Conservation (phyloP, 2,113 vertebrate species). For the Cephalopholis sonnerati region DNA sequence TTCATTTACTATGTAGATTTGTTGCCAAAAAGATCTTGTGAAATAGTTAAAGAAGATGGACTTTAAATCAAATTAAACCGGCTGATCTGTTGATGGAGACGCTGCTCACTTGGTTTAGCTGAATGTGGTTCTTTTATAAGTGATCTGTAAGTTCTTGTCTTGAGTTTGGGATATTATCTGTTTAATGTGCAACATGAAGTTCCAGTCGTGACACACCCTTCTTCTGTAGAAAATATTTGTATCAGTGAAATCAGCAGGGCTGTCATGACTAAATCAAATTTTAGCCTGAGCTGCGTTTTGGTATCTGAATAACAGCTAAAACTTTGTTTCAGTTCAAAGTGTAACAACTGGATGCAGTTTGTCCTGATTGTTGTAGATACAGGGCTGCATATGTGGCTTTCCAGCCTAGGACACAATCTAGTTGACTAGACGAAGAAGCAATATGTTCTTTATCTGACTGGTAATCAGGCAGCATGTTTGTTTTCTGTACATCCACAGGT, state of each 20-base stretch:
- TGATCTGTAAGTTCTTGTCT: neutral
- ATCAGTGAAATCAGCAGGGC: slow-evolving; percentile 24
- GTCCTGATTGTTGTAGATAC: neutral
- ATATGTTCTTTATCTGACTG: neutral
- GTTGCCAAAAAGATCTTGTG: no score
- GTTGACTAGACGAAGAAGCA: neutral
- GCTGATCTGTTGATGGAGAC: neutral
- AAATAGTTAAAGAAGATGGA: neutral
- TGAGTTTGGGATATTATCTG: neutral
- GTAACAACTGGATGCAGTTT: neutral
- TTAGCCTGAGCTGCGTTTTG: slow-evolving; percentile 12
- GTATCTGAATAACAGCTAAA: slow-evolving; percentile 5
- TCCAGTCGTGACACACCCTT: slow-evolving; percentile 55
- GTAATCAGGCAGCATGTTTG: neutral
- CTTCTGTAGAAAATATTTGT: neutral
- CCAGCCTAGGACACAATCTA: neutral
- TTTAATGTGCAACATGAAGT: slow-evolving; percentile 1
- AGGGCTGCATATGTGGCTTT: neutral
- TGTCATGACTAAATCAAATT: slow-evolving; percentile 27
- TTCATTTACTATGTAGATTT: neutral
- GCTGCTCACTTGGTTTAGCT: neutral
- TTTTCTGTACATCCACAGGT: neutral
- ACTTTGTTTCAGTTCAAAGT: slow-evolving; percentile 34
- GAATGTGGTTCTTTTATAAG: neutral
- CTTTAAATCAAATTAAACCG: neutral